Base-by-base conservation (phyloP, 2,888 invertebrate species). In the Luperina testacea region DNA sequence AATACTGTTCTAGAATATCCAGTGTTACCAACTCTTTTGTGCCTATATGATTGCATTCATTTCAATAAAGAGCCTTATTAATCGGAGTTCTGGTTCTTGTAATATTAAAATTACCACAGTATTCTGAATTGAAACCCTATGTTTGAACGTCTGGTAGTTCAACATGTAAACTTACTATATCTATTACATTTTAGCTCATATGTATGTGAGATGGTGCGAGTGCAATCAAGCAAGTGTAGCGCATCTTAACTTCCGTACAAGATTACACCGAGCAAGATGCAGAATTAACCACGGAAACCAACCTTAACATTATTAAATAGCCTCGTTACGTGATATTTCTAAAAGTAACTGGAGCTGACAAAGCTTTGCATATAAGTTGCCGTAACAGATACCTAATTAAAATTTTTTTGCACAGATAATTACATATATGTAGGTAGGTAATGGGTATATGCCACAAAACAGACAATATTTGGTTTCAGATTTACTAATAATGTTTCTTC, bases 191-290 rank as follows among this genome's bases (percentile, higher is more conserved):
- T 68, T 69, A 75, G 69, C 24, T 61, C 61, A 75, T 61, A 83
- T 75, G 13, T 80, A 59, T 72, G 32, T 75, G 45, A 65, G 75
- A 75, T 53, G 57, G 61, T 67, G 69, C 53, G 53, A 80, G 65
- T 38, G 72, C 63, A 79, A 82, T 82, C 75, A 71, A 61, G 64
- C 69, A 85, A 74, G 48, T 77, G 48, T 59, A 75, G 69, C 38
- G 69, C 15, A 75, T 80, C 61, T 83, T 79, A 69, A 70, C 64
- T 75, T 80, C 69, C 17, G 45, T 75, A 69, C 75, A 57, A 75
- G 69, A 83, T 83, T 75, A 80, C 20, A 75, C 65, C 61, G n/a
- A 75, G 74, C 68, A 72, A 83, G 65, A 80, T 80, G 64, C 70
- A 70, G 13, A 82, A 68, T 74, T 72, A 64, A 72, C 51, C n/a